A percentile compares a stretch with the other conserved stretches of the same genome.
These are phyloP conservation scores for Catharus bicknelli DNA, from an alignment of 2,113 vertebrate genomes.

Conservation along the genomic window DNA sequence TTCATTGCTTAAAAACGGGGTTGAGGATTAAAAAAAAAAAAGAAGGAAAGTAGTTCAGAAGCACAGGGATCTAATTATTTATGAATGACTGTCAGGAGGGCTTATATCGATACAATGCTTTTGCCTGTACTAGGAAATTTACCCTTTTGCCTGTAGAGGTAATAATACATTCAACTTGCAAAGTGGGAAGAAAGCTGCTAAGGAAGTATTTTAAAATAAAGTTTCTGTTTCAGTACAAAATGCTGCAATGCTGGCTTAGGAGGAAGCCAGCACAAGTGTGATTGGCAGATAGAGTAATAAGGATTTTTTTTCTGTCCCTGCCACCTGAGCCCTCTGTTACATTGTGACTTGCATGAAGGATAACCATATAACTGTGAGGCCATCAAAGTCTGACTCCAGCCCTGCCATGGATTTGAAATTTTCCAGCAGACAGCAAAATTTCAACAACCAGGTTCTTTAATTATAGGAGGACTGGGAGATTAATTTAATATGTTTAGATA, in stretches of 20 bases:
- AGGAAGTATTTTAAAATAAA: not conserved
- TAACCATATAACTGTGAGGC: not conserved
- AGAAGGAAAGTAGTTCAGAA: not conserved
- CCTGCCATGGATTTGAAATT: constrained; percentile 51
- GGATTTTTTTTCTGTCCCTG: not conserved
- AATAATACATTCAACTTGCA: not conserved
- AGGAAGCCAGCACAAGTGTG: not conserved
- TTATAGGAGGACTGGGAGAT: constrained; percentile 69
- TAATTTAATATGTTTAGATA: constrained; percentile 74
- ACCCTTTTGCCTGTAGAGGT: not conserved
- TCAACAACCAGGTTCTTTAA: constrained; percentile 59
- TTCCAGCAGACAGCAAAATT: constrained; percentile 69
- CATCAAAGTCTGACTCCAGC: constrained; percentile 11
- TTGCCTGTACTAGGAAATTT: not conserved
- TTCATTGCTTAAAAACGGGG: not conserved
- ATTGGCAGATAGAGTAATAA: not conserved
- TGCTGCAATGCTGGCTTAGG: not conserved
- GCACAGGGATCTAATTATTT: not conserved
- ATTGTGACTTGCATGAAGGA: constrained; percentile 5
- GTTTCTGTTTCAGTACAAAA: not conserved
- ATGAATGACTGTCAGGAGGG: not conserved
- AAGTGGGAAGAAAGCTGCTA: not conserved
- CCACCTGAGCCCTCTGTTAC: constrained; percentile 36
- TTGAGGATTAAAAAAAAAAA: not conserved
- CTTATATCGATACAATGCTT: not conserved